phyloP scores from a whole-genome alignment of 1,140 invertebrate genomes.

The Gryllus bimaculatus region DNA sequence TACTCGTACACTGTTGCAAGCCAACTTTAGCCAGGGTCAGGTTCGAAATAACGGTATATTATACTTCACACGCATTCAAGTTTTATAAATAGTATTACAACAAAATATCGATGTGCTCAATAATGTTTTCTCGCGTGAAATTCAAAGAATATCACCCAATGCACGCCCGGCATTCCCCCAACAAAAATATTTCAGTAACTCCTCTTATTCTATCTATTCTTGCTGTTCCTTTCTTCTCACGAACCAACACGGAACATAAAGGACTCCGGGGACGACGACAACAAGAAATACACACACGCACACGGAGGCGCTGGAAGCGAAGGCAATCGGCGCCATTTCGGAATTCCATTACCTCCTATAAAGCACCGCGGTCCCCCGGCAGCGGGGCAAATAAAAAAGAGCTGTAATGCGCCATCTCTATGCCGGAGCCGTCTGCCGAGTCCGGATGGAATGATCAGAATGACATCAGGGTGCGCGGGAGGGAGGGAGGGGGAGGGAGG shows the following conservation, averaged over 20 bases:
- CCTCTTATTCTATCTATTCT: not conserved
- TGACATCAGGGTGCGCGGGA: not conserved
- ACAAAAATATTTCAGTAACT: too few relatives aligned
- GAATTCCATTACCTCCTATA: slow-evolving; percentile 1
- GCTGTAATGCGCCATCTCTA: not conserved
- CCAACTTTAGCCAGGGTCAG: too few relatives aligned
- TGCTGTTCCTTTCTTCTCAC: not conserved
- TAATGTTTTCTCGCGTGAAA: too few relatives aligned
- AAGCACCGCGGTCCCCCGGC: not conserved
- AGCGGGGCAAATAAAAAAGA: not conserved
- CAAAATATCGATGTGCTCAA: too few relatives aligned
- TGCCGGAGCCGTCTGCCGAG: not conserved
- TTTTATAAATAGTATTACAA: too few relatives aligned
- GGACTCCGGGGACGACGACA: not conserved
- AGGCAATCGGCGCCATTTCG: slow-evolving; percentile 2
- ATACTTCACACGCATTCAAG: too few relatives aligned
- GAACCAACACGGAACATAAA: not conserved
- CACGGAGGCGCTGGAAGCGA: not conserved
- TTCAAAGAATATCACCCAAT: too few relatives aligned
- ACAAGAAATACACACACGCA: not conserved
- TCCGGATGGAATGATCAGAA: not conserved
- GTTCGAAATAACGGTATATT: too few relatives aligned
- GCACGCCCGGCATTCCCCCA: too few relatives aligned
- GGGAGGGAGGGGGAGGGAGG: not conserved
- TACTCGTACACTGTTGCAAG: too few relatives aligned